A percentile compares a stretch with the other conserved stretches of the same genome.
phyloP scores from a whole-genome alignment of 2,797 vertebrate species.

The Limosa lapponica region DNA sequence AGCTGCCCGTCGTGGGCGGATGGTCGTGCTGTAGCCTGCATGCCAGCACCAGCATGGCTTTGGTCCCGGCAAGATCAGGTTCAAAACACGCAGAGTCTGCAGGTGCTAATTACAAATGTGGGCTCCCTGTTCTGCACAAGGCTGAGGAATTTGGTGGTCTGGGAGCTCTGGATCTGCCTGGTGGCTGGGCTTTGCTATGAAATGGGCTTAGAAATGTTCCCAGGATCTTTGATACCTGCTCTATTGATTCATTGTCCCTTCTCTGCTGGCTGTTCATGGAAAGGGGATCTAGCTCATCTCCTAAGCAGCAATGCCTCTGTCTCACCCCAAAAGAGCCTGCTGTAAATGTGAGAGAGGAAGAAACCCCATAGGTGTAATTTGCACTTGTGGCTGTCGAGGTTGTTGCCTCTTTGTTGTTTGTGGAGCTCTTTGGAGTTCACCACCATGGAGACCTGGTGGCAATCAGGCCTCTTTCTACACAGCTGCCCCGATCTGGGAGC shows the following conservation, averaged over 20 bases:
- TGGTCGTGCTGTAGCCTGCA: not conserved
- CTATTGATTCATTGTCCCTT: not conserved
- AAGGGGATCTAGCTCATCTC: not conserved
- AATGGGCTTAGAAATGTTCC: not conserved
- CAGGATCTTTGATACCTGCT: not conserved
- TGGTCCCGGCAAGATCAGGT: not conserved
- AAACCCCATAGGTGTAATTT: not conserved
- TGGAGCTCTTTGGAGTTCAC: not conserved
- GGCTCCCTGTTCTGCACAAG: not conserved
- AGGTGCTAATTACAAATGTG: not conserved
- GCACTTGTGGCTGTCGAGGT: not conserved
- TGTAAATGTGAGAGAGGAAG: not conserved
- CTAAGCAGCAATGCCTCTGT: rapidly evolving
- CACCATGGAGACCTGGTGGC: rapidly evolving
- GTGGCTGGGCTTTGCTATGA: not conserved
- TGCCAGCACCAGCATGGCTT: not conserved
- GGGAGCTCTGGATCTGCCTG: not conserved
- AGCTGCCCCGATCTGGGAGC: not conserved
- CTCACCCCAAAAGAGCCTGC: not conserved
- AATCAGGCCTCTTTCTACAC: not conserved
- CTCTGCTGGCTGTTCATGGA: not conserved
- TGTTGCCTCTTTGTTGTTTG: not conserved
- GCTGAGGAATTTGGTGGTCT: not conserved
- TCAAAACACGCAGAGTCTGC: not conserved
- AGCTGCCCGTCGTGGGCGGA: not conserved